Evolutionary conservation across 2,797 vertebrate species (phyloP).

Genomic region (Ctenosaura bakeri): DNA sequence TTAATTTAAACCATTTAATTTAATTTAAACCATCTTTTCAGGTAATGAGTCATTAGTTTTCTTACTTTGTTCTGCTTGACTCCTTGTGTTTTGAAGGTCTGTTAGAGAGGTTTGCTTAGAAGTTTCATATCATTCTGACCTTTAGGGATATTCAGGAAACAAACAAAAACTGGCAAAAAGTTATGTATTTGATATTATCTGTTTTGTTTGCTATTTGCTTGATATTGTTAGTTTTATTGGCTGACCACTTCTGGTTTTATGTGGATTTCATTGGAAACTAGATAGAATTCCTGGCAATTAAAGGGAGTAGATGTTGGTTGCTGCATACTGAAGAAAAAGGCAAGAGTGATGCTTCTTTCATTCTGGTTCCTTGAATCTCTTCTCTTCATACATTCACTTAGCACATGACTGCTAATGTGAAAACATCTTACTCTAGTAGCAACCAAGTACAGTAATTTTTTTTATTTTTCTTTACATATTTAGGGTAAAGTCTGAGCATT

Average conservation of each 20-base stretch:
- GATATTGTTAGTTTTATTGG: not conserved
- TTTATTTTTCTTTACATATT: too few relatives aligned
- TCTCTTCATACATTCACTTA: not conserved
- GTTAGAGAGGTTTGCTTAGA: not conserved
- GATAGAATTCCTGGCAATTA: not conserved
- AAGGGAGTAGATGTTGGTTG: not conserved
- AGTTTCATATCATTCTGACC: not conserved
- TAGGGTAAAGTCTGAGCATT: too few relatives aligned
- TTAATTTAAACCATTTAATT: too few relatives aligned
- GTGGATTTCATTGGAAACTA: not conserved
- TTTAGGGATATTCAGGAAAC: not conserved
- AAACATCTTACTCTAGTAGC: not conserved
- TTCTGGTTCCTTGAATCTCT: not conserved
- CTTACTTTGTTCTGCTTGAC: not conserved
- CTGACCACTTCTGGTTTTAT: not conserved
- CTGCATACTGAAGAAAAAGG: not conserved
- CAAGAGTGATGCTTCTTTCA: not conserved
- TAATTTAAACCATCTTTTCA: too few relatives aligned
- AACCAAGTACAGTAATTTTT: too few relatives aligned
- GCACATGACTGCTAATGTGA: not conserved
- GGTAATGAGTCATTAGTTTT: too few relatives aligned
- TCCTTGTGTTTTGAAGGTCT: not conserved
- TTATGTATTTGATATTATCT: not conserved
- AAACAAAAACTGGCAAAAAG: not conserved
- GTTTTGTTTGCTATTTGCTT: not conserved